Evolutionary conservation across 92 coral and sea anemone species (phyloP), one percentile per base, ranked within the genome.

Genomic region (Hydrozoanthus gracilis): DNA sequence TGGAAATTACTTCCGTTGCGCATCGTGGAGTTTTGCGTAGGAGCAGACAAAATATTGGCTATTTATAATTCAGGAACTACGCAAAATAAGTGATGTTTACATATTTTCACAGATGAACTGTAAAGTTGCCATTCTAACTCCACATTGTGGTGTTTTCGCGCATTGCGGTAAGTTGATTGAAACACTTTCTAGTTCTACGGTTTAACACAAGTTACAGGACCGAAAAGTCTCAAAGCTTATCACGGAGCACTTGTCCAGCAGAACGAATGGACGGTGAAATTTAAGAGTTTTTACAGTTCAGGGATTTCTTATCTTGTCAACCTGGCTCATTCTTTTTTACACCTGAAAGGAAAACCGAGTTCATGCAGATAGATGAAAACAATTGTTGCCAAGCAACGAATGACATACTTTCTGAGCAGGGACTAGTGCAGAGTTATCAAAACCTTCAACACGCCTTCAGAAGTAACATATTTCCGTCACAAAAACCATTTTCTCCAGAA

Each of bases 331-430:
- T 7, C 8, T 9, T 7, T 78, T 15, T 11, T 13, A 45, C 56
- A 51, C 27, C 35, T 4, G 12, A n/a, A 44, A 10, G 27, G 15
- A 7, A 17, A 18, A 68, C 73, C 8, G 85, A 54, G 44, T 64
- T 47, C 55, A 80, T 80, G 85, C 85, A 64, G 85, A 80, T 56
- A 47, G 85, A 80, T 80, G 85, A 49, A 80, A 48, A 66, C 73
- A 65, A 16, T 18, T 49, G 75, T 80, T 80, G 85, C 75, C 49
- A 46, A 80, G 85, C 85, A 80, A 80, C 85, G 35, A 62, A 2
- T 80, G 74, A 80, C 61, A 18, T 47, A 51, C 62, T 14, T 80
- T 16, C 16, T 18, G 85, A 80, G 73, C 85, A 3, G 73, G 62
- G 66, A 49, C 85, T 79, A 70, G 83, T 20, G 18, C 69, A 61